These are phyloP conservation scores for Colletes gigas DNA, from an alignment of 1,140 invertebrate species.

Conservation along the genomic window DNA sequence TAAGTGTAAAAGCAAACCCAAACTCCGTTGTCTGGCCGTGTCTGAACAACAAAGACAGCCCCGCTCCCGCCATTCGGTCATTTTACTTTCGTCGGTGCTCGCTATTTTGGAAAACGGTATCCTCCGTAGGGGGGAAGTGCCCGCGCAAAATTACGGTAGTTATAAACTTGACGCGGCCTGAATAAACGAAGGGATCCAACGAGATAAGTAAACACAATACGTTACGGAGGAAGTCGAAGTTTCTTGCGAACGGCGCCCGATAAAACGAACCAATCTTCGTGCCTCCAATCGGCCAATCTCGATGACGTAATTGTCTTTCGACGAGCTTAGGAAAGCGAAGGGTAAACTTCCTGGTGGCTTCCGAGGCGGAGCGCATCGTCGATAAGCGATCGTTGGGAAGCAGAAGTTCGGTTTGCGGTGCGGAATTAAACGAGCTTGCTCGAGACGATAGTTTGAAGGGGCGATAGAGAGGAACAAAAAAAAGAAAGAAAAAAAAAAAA, in stretches of 20 bases:
- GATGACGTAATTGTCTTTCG: constrained; percentile 54
- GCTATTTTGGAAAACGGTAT: no score
- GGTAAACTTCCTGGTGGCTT: constrained; percentile 39
- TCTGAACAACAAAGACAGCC: no score
- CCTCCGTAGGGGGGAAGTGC: no score
- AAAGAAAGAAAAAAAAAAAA: constrained; percentile 16
- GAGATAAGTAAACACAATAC: constrained; percentile 25
- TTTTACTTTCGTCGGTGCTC: no score
- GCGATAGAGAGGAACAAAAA: background rate
- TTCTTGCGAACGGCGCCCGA: constrained; percentile 2
- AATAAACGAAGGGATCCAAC: constrained; percentile 8
- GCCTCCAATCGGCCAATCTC: constrained; percentile 45
- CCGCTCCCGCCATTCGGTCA: no score
- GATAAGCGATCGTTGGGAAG: constrained; percentile 44
- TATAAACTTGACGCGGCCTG: constrained; percentile 35
- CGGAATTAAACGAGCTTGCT: constrained; percentile 45
- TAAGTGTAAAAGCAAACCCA: no score
- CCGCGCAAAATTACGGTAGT: background rate
- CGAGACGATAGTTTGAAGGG: constrained; percentile 27
- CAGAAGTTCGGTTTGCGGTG: constrained; percentile 43
- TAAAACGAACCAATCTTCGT: constrained; percentile 46
- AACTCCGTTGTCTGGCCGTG: no score
- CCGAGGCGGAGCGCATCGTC: constrained; percentile 19
- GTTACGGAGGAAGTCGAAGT: constrained; percentile 10
- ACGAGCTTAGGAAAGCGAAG: constrained; percentile 36